These are phyloP conservation scores for Drosophila ochracea DNA, from an alignment of 2,888 invertebrate species.

Conservation along the genomic window DNA sequence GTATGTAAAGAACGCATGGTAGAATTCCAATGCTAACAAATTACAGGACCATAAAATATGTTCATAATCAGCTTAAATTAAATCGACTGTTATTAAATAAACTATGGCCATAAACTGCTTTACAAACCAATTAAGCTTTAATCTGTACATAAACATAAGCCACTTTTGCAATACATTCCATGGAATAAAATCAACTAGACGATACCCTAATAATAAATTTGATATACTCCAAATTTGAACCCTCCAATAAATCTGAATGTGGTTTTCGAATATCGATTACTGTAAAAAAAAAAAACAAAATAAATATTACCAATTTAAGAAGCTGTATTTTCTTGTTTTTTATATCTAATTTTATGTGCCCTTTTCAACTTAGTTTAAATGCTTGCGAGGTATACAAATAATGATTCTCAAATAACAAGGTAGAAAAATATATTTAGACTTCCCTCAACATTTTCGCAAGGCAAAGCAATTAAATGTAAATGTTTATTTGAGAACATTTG, in stretches of 20 bases:
- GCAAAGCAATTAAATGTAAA: slow-evolving; percentile 27
- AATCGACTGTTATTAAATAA: slow-evolving; percentile 38
- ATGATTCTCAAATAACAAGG: not conserved
- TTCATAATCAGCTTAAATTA: slow-evolving; percentile 45
- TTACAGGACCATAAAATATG: slow-evolving; percentile 8
- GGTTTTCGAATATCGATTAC: not conserved
- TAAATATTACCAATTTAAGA: not conserved
- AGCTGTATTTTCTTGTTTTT: not conserved
- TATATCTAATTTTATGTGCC: not conserved
- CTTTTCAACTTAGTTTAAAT: not conserved
- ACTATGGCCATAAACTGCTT: slow-evolving; percentile 30
- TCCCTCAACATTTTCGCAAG: not conserved
- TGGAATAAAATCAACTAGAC: not conserved
- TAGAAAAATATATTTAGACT: not conserved
- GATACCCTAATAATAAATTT: not conserved
- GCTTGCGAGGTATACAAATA: not conserved
- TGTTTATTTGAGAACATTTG: slow-evolving; percentile 34
- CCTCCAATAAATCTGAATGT: not conserved
- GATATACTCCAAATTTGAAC: not conserved
- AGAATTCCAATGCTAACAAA: slow-evolving; percentile 1
- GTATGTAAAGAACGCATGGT: not conserved
- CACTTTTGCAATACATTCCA: slow-evolving; percentile 25
- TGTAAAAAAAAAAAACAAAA: not conserved
- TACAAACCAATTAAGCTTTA: slow-evolving; percentile 36
- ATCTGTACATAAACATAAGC: not conserved